These are phyloP conservation scores for Episyrphus balteatus DNA, from an alignment of 1,140 invertebrate genomes.

Conservation along the genomic window DNA sequence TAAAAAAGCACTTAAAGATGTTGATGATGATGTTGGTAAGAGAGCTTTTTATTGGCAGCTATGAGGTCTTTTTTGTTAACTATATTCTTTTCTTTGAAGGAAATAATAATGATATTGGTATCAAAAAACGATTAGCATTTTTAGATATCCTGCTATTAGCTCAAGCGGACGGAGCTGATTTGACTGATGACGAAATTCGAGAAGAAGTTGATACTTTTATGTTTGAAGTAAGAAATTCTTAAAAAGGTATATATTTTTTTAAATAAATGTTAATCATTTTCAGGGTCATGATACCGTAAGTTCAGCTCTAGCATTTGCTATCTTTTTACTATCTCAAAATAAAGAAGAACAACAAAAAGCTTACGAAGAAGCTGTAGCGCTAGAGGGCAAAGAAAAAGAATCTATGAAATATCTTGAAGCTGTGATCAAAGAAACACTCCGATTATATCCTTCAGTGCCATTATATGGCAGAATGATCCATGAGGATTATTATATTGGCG, in stretches of 20 bases:
- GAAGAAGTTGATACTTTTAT: conserved; percentile 79
- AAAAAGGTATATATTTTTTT: neutral
- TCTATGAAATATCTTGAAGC: conserved; percentile 56
- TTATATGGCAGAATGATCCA: conserved; percentile 46
- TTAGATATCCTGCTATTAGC: conserved; percentile 63
- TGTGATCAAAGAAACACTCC: conserved; percentile 52
- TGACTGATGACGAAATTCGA: conserved; percentile 54
- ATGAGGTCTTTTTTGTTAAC: neutral
- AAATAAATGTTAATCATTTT: neutral
- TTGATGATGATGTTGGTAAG: neutral
- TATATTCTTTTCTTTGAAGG: neutral
- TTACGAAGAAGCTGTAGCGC: conserved; percentile 47
- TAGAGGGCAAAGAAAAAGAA: conserved; percentile 38
- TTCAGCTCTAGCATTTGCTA: conserved; percentile 44
- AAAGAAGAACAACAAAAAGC: conserved; percentile 50
- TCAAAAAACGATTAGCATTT: conserved; percentile 55
- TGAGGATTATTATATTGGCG: conserved; percentile 38
- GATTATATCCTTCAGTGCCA: conserved; percentile 58
- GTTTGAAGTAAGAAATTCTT: conserved; percentile 45
- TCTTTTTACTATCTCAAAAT: conserved; percentile 51
- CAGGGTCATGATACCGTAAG: conserved; percentile 62
- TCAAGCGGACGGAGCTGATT: conserved; percentile 39
- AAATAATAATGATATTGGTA: conserved; percentile 14
- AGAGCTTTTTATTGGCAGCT: neutral
- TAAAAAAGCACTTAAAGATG: conserved; percentile 14